Evolutionary conservation across 2,113 vertebrate species (phyloP).

Genomic region (Anhinga anhinga): DNA sequence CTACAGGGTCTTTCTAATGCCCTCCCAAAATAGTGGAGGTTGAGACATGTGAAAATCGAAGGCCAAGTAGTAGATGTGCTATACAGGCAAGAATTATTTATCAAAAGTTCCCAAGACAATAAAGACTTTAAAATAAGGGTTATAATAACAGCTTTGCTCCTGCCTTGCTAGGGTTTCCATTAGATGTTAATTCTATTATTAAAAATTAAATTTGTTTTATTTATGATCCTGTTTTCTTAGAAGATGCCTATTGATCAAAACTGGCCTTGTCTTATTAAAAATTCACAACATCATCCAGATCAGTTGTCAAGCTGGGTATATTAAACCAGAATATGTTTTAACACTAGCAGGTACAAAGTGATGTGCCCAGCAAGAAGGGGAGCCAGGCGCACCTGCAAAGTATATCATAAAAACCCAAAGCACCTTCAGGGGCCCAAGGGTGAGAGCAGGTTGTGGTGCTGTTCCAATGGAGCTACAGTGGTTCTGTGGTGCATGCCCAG

Average conservation of each 20-base stretch:
- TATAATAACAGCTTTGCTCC: background rate
- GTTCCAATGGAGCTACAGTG: background rate
- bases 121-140: background rate
- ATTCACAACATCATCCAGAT: background rate
- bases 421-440: background rate
- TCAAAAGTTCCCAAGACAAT: background rate
- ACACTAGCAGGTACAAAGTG: background rate
- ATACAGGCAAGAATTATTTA: background rate
- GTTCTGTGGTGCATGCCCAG: background rate
- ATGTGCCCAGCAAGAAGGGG: background rate
- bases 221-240: conserved; percentile 2
- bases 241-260: conserved; percentile 22
- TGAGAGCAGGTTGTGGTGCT: background rate
- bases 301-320: background rate
- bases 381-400: background rate
- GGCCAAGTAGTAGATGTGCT: background rate
- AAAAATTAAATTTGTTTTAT: conserved; percentile 23
- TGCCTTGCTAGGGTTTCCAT: background rate
- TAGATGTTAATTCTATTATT: background rate
- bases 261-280: background rate
- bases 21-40: background rate
- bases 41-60: background rate
- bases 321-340: background rate
- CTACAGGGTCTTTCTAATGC: background rate
- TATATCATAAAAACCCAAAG: background rate